These are phyloP conservation scores for Brotogeris chrysoptera DNA, from an alignment of 2,797 vertebrate genomes.

Conservation along the genomic window DNA sequence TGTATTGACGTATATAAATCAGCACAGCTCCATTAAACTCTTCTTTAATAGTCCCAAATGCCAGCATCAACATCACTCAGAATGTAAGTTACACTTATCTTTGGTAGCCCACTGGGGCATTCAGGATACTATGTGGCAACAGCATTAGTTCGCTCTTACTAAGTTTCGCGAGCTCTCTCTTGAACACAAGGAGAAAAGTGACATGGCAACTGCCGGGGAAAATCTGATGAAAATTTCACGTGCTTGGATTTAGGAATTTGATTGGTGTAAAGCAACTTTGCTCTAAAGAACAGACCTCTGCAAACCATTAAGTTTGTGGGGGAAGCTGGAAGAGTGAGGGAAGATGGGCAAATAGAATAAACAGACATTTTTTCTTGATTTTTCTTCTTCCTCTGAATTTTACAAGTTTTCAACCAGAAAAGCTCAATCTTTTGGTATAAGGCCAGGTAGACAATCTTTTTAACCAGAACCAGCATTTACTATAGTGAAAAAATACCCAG, in stretches of 20 bases:
- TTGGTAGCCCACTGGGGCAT: not conserved
- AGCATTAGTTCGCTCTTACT: not conserved
- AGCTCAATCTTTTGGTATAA: not conserved
- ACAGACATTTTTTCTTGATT: not conserved
- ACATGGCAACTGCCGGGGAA: not conserved
- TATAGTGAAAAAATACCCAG: constrained; percentile 17
- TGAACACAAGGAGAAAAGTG: not conserved
- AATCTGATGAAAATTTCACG: not conserved
- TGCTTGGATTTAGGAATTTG: not conserved
- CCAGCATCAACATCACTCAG: not conserved
- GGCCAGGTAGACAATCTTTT: constrained; percentile 10
- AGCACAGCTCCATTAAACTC: not conserved
- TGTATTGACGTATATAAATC: not conserved
- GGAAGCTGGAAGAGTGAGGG: not conserved
- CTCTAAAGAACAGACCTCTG: not conserved
- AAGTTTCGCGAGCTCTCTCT: not conserved
- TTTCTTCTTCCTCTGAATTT: not conserved
- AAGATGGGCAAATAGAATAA: not conserved
- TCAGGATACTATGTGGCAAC: not conserved
- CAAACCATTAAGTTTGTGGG: not conserved
- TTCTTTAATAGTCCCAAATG: not conserved
- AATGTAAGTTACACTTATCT: not conserved
- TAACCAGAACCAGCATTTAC: not conserved
- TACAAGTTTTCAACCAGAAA: not conserved
- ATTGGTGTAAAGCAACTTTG: not conserved